Percentiles rank a stretch among this genome's conserved stretches.
Conservation (phyloP, 1,140 invertebrate genomes). For the Neelides sp. region DNA sequence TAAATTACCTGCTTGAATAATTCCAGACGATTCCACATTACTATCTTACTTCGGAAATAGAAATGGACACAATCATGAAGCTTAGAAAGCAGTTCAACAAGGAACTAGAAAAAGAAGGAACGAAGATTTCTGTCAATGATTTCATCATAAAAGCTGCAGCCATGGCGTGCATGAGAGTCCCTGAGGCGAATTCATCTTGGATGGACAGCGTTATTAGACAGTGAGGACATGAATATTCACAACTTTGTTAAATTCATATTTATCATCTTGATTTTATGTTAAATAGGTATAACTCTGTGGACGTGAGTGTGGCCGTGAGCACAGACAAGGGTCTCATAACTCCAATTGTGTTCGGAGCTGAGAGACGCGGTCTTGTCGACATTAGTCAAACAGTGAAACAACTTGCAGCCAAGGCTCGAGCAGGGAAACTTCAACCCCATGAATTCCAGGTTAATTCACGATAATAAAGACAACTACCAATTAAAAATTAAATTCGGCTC, state of each 20-base stretch:
- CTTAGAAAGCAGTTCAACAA: constrained; percentile 62
- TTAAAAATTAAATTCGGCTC: too few species aligned
- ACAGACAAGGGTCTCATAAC: constrained; percentile 93
- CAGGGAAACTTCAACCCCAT: constrained; percentile 85
- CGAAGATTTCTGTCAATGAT: constrained; percentile 91
- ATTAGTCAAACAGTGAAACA: constrained; percentile 75
- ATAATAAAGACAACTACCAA: too few species aligned
- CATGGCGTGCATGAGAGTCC: constrained; percentile 79
- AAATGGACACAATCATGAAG: constrained; percentile 61
- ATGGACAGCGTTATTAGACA: constrained; percentile 86
- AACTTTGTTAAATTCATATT: not conserved
- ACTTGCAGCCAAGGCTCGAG: constrained; percentile 78
- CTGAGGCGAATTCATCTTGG: constrained; percentile 92
- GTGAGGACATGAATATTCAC: constrained; percentile 45
- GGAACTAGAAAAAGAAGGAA: constrained; percentile 61
- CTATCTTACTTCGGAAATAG: constrained; percentile 77
- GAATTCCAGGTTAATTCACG: constrained; percentile 88
- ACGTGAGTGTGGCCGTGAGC: constrained; percentile 92
- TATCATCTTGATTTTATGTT: constrained; percentile 7
- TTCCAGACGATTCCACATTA: constrained; percentile 85
- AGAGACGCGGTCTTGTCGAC: constrained; percentile 77
- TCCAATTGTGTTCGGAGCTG: constrained; percentile 89
- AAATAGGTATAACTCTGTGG: constrained; percentile 68
- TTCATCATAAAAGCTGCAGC: constrained; percentile 94
- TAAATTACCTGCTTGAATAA: not conserved